A percentile compares a stretch with the other conserved stretches of the same genome.
Evolutionary conservation across 53 echinoderm and acorn worm genomes (phyloP).

Genomic region (Glandiceps talaboti): DNA sequence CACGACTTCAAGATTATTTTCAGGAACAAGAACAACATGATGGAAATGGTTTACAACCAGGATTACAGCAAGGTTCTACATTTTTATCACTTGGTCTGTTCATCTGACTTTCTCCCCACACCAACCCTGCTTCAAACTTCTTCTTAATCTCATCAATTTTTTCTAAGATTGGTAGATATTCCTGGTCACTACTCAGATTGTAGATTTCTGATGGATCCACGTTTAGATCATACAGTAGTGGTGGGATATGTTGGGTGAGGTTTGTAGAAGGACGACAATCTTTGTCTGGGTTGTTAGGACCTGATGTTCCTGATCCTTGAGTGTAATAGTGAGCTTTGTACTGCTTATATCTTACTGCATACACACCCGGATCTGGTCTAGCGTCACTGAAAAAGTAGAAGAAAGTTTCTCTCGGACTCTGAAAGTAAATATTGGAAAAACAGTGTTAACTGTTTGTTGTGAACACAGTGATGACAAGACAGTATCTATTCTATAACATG

Average conservation of each 20-base stretch:
- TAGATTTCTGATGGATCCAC: conserved; percentile 34
- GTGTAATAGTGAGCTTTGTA: conserved; percentile 53
- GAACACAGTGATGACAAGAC: too few relatives aligned
- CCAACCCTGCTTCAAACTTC: not conserved
- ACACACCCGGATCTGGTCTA: conserved; percentile 17
- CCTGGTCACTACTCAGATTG: conserved; percentile 23
- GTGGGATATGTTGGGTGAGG: conserved; percentile 30
- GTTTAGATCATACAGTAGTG: conserved; percentile 30
- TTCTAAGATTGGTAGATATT: not conserved
- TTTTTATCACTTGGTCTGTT: not conserved
- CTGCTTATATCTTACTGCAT: conserved; percentile 32
- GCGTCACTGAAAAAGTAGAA: conserved; percentile 29
- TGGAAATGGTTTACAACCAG: not conserved
- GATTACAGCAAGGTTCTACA: not conserved
- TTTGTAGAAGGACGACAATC: conserved; percentile 29
- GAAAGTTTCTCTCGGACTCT: conserved; percentile 34
- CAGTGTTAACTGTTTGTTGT: too few relatives aligned
- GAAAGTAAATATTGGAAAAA: too few relatives aligned
- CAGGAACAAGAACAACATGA: not conserved
- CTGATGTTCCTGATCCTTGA: conserved; percentile 24
- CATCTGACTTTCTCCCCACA: not conserved
- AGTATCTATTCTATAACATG: too few relatives aligned
- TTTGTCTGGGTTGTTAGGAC: conserved; percentile 20
- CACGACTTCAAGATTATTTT: too few relatives aligned
- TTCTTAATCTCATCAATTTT: not conserved